These are phyloP conservation scores for Ploceus nigricollis DNA, from an alignment of 2,113 vertebrate genomes.

Conservation along the genomic window DNA sequence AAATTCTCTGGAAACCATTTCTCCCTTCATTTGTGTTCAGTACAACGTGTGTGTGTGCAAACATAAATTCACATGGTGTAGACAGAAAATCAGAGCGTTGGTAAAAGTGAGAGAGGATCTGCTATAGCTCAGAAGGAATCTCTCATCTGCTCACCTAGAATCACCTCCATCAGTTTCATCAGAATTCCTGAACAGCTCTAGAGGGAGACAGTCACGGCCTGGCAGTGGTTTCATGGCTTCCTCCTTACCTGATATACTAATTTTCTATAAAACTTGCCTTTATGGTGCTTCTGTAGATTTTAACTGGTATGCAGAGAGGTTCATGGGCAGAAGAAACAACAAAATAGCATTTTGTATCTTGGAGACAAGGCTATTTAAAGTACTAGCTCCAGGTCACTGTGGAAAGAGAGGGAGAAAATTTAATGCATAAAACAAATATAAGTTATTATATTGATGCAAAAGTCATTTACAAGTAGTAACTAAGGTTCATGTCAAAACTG, in stretches of 20 bases:
- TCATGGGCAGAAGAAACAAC: neutral
- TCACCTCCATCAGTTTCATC: neutral
- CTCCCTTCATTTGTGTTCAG: neutral
- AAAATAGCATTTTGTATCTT: neutral
- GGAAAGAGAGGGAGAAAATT: neutral
- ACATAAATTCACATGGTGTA: accelerated
- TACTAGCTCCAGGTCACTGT: neutral
- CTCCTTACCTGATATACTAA: neutral
- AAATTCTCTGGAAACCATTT: neutral
- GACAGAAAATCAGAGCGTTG: neutral
- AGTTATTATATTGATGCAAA: neutral
- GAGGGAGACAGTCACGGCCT: neutral
- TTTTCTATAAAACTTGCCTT: neutral
- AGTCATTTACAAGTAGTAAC: neutral
- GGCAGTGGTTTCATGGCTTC: neutral
- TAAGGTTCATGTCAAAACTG: neutral
- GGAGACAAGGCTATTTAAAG: neutral
- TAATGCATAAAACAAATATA: neutral
- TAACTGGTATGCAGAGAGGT: neutral
- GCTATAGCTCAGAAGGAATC: neutral
- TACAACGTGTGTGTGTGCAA: neutral
- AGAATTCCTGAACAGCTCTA: neutral
- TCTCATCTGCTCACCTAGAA: neutral
- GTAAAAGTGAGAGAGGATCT: neutral
- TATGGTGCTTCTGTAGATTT: neutral